Evolutionary conservation across 2,113 vertebrate genomes (phyloP), one percentile per base, ranked within the genome.

Genomic region (Elaphurus davidianus): DNA sequence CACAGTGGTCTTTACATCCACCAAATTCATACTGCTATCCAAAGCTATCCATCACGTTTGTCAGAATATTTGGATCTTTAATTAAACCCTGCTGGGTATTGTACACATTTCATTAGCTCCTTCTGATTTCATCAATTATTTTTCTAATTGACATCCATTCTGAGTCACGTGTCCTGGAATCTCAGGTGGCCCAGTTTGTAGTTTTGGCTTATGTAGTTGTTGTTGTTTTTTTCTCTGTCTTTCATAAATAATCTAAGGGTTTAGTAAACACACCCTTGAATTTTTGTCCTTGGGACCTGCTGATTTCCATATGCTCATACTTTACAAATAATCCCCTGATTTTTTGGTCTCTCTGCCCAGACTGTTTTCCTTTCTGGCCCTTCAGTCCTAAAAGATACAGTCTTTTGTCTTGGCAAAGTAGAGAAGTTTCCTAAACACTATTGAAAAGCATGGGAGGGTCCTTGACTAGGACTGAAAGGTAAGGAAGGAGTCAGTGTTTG

Each of bases 21-120:
- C 96, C 89, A 74, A 62, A 87, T 60, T 52, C 97, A 90, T 90
- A 79, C 4, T 12, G 89, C 87, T 97, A 30, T 71, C 94, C 91
- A 81, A 47, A 59, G 95, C 90, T 93, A 90, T 98, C 93, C 94
- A 94, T 98, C 97, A 95, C 5, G 0, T 76, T 94, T 93, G 96
- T 92, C 96, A 93, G 96, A 87, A 59, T 76, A 64, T 64, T 87
- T 25, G 94, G 89, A 76, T 96, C 95, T 96, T 95, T 98, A 97
- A 98, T 97, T 97, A 98, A 98, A 94, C 91, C 71, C 98, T 97
- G 90, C 94, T 98, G 98, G 96, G 90, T 94, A 30, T 27, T 93
- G 84, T 97, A 94, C 96, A 87, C 71, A 93, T 91, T 98, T 96
- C 93, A 98, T 96, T 94, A 97, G 83, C 87, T 90, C 90, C 95